These are phyloP conservation scores for Polypterus bichir DNA, from an alignment of 2,113 vertebrate species.

Conservation along the genomic window DNA sequence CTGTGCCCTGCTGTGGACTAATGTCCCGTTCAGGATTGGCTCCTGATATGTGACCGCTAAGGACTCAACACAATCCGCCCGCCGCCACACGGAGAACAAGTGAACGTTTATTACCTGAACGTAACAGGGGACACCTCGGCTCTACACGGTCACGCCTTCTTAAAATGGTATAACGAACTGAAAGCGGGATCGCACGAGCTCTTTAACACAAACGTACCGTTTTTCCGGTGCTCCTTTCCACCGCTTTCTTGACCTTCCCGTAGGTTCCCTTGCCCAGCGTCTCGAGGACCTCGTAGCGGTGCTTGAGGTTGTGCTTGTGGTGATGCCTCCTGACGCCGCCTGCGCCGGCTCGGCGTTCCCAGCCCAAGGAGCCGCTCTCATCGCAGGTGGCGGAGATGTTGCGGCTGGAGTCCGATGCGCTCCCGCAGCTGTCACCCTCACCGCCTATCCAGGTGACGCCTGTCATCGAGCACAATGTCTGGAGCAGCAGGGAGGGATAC, in stretches of 20 bases:
- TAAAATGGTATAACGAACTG: no score
- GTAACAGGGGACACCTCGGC: no score
- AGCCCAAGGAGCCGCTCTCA: constrained; percentile 11
- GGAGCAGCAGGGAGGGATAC: not conserved
- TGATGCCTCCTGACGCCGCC: constrained; percentile 53
- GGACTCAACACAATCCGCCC: no score
- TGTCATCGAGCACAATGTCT: constrained; percentile 7
- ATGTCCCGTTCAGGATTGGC: no score
- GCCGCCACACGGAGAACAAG: no score
- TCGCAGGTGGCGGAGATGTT: constrained; percentile 26
- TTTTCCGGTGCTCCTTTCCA: constrained; percentile 42
- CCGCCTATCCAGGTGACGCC: constrained; percentile 10
- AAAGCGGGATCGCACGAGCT: no score
- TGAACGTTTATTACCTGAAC: no score
- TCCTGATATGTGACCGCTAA: no score
- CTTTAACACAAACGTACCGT: constrained; percentile 37
- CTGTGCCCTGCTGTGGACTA: no score
- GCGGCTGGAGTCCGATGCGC: constrained; percentile 29
- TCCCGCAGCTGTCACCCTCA: constrained; percentile 11
- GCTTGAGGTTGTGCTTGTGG: constrained; percentile 61
- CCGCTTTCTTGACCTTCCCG: constrained; percentile 58
- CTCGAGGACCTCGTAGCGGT: constrained; percentile 58
- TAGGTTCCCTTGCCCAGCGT: constrained; percentile 58
- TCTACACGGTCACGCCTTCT: no score
- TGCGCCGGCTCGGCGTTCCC: constrained; percentile 3